These are phyloP conservation scores for Leptinotarsa juncta DNA, from an alignment of 2,888 invertebrate genomes.

Conservation along the genomic window DNA sequence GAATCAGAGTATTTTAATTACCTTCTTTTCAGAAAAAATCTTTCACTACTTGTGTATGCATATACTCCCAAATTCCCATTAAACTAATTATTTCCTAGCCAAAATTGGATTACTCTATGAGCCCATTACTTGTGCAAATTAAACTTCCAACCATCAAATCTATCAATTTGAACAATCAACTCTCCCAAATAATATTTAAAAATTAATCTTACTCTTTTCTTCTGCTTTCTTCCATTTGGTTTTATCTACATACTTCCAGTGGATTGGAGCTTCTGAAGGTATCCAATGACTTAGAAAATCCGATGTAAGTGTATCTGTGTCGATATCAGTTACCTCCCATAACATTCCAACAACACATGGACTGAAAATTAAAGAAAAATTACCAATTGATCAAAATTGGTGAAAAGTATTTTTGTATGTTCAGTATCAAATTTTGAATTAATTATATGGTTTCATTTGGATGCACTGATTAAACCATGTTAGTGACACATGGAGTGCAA, in stretches of 20 bases:
- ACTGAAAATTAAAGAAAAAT: slow-evolving; percentile 53
- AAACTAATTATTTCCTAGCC: not conserved
- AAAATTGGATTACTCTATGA: not conserved
- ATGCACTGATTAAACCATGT: too few species aligned
- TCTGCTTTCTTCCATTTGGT: slow-evolving; percentile 63
- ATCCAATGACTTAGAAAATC: slow-evolving; percentile 68
- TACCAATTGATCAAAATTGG: not conserved
- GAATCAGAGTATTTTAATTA: too few species aligned
- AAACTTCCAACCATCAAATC: not conserved
- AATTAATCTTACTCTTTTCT: slow-evolving; percentile 35
- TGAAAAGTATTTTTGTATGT: not conserved
- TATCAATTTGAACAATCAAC: too few species aligned
- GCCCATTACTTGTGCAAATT: not conserved
- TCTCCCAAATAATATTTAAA: not conserved
- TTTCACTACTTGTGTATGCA: too few species aligned
- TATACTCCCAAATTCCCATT: not conserved
- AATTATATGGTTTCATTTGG: too few species aligned
- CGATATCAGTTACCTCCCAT: slow-evolving; percentile 68
- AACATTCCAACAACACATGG: slow-evolving; percentile 69
- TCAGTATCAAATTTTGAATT: not conserved
- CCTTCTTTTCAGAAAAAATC: too few species aligned
- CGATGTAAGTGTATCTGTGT: slow-evolving; percentile 67
- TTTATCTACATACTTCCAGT: slow-evolving; percentile 67
- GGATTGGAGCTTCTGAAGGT: slow-evolving; percentile 59
- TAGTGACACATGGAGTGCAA: too few species aligned